Evolutionary conservation across 2,797 vertebrate species (phyloP), one percentile per base, ranked within the genome.

Genomic region (Acrossocheilus fasciatus): DNA sequence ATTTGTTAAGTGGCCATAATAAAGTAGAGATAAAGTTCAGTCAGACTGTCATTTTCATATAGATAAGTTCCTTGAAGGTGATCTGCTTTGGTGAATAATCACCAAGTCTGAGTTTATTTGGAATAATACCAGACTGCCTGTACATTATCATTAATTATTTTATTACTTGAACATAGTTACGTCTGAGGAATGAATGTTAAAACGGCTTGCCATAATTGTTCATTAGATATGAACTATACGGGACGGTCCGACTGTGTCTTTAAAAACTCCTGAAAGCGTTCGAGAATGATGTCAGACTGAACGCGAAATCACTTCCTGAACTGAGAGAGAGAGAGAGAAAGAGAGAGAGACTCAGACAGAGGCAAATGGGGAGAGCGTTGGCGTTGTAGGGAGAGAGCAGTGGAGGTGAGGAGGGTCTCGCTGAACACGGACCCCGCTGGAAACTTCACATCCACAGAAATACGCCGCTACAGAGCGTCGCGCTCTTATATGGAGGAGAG

Each of bases 271-370:
- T 90, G 90, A 87, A 89, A 89, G 87, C 92, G 92, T 86, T 89
- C 91, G 90, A 91, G 93, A 94, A 91, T 95, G 95, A 96, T 95
- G 95, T 95, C 95, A 95, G 96, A 94, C 95, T 93, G 95, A 96
- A 93, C 91, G 94, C 88, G 93, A 94, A 95, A 95, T 95, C 95
- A 96, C 96, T 96, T 97, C 96, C 96, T 97, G 95, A 92, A 93
- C 86, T 91, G 91, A 92, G 91, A 93, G 91, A 92, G 91, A 90
- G 87, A 90, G 90, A 90, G 83, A 81, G 87, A 88, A 18, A 78
- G 90, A 92, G 90, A 93, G 87, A 90, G 87, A 89, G 81, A 66
- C 64, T 36, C 64, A 89, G 87, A 86, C 91, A 66, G 89, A 87
- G 91, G 88, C 79, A 88, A 83, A 73, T 88, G 87, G 90, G 78